Evolutionary conservation across 2,113 vertebrate species (phyloP).

Genomic region (Tetrax tetrax): DNA sequence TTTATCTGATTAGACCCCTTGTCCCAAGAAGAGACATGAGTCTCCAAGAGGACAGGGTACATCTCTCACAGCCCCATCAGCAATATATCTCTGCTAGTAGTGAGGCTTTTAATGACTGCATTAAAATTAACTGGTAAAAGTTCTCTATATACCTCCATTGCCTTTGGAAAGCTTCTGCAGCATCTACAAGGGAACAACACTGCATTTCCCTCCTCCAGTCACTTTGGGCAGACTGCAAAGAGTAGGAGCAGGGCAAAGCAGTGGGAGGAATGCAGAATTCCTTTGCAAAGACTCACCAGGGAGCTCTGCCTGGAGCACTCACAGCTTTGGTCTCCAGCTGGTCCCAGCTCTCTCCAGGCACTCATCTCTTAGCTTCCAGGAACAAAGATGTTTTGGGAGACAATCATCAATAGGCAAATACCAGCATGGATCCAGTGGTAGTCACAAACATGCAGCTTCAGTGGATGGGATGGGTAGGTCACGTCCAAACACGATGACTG

Average conservation of each 20-base stretch:
- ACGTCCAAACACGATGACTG: neutral
- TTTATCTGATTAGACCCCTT: neutral
- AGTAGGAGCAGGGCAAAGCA: neutral
- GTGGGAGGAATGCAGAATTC: neutral
- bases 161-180: neutral
- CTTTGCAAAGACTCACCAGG: neutral
- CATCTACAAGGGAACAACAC: neutral
- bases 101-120: neutral
- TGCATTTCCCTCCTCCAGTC: neutral
- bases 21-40: neutral
- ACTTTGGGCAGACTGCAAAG: neutral
- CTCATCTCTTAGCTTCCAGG: neutral
- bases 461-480: neutral
- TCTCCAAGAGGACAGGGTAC: neutral
- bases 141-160: neutral
- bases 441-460: neutral
- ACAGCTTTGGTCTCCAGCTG: neutral
- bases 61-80: neutral
- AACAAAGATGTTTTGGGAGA: neutral
- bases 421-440: neutral
- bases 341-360: neutral
- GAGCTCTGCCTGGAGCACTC: neutral
- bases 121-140: neutral
- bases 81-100: neutral
- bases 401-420: neutral